These are phyloP conservation scores for Enteromius afrohamiltoni DNA, from an alignment of 2,797 vertebrate species.

Conservation along the genomic window DNA sequence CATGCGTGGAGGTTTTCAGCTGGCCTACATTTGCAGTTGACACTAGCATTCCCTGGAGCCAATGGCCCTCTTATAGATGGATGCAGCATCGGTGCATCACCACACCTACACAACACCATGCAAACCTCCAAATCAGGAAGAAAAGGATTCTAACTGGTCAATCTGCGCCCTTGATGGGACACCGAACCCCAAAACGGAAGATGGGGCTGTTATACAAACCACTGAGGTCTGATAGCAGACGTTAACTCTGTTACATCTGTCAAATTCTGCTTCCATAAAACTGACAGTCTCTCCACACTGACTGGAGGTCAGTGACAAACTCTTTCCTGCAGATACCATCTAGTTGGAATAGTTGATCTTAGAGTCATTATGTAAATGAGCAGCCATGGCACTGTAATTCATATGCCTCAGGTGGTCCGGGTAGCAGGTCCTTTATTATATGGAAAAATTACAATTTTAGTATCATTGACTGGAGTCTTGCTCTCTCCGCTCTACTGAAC, in stretches of 20 bases:
- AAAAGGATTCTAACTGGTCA: neutral
- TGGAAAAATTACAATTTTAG: constrained; percentile 17
- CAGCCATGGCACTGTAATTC: constrained; percentile 2
- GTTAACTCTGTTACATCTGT: constrained; percentile 33
- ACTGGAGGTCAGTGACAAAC: neutral
- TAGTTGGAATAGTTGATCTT: constrained; percentile 16
- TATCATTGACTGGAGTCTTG: constrained; percentile 12
- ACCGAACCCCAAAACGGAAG: neutral
- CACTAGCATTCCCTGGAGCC: constrained; percentile 38
- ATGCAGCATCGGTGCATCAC: constrained; percentile 14
- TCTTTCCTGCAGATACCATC: constrained; percentile 18
- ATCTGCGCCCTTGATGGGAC: neutral
- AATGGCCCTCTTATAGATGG: constrained; percentile 23
- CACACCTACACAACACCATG: constrained; percentile 25
- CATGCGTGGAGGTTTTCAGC: constrained; percentile 40
- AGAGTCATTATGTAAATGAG: constrained; percentile 34
- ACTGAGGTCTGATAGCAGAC: constrained; percentile 5
- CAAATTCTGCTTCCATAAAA: constrained; percentile 32
- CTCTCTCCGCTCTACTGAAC: constrained; percentile 17
- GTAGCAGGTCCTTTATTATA: constrained; percentile 14
- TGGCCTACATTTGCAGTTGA: constrained; percentile 55
- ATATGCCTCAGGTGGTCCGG: constrained; percentile 26
- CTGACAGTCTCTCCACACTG: constrained; percentile 5
- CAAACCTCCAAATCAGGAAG: neutral
- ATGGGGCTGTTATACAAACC: constrained; percentile 9